Evolutionary conservation across 2,113 vertebrate genomes (phyloP), one percentile per base, ranked within the genome.

Genomic region (Petroica traversi): DNA sequence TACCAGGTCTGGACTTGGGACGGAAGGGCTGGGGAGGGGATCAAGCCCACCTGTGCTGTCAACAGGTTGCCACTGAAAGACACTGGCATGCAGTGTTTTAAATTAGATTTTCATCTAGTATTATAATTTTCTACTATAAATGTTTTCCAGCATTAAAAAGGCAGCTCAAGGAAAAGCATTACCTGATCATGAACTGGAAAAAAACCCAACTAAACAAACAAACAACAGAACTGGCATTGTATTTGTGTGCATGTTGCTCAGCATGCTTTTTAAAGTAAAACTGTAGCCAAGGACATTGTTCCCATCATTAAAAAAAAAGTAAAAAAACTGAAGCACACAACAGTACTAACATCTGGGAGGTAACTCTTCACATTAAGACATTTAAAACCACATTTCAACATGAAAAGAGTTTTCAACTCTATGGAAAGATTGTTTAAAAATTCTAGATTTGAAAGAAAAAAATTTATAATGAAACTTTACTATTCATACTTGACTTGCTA

Each of bases 391-490:
- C 7, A 6, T 52, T 86, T 31, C 23, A 31, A 45, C 14, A 57
- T 6, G 9, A 54, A 54, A 61, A 77, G 33, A 2, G 5, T 8
- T 15, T 74, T 26, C 67, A 8, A 69, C 0, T 4, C 14, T 36
- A 54, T 2, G 10, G 51, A 64, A 52, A 66, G 1, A 24, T n/a
- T 49, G 22, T 2, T 15, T 8, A 4, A 5, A 61, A 40, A 28
- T 23, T 12, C 13, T 26, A 48, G 5, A 51, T 54, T 43, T 59
- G 5, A 33, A 85, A 58, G 19, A 75, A 29, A 90, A 38, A 36
- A 18, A 13, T 1, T 10, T 4, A 2, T 36, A 31, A 15, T 31
- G 2, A 63, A 57, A 41, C 0, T 3, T 11, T 20, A 38, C 31
- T 54, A 34, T 29, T 57, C 5, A 3, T 26, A 51, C 64, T 28